These are phyloP conservation scores for Nannobrachium achirus DNA, from an alignment of 2,113 vertebrate species.

Conservation along the genomic window DNA sequence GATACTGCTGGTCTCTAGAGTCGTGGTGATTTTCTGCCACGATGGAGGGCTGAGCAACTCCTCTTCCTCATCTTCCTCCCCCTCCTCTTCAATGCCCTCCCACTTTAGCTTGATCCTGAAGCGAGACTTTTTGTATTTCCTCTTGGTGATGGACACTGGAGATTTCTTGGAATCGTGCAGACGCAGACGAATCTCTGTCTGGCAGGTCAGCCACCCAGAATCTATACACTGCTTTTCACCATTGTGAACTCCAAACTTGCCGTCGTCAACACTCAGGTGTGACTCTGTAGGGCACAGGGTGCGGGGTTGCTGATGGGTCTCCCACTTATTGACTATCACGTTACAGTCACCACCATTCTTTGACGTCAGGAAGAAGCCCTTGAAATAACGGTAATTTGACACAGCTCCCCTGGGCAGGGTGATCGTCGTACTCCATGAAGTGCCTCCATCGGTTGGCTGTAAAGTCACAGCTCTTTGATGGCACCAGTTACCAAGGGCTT, in stretches of 20 bases:
- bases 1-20: constrained; percentile 90
- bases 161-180: constrained; percentile 91
- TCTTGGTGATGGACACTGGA: constrained; percentile 95
- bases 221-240: constrained; percentile 88
- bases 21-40: constrained; percentile 87
- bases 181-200: constrained; percentile 95
- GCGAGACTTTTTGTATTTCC: constrained; percentile 95
- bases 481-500: constrained; percentile 89
- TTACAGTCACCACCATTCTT: constrained; percentile 93
- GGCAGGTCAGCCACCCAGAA: constrained; percentile 95
- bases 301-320: constrained; percentile 98
- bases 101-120: constrained; percentile 92
- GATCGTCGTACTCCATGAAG: constrained; percentile 82
- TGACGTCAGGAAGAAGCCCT: constrained; percentile 89
- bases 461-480: constrained; percentile 85
- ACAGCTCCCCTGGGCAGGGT: constrained; percentile 79
- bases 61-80: constrained; percentile 60
- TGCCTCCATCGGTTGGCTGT: constrained; percentile 68
- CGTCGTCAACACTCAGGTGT: constrained; percentile 83
- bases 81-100: constrained; percentile 91
- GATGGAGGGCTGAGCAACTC: constrained; percentile 69
- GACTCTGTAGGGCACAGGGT: constrained; percentile 93
- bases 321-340: constrained; percentile 99
- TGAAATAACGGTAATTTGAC: constrained; percentile 92
- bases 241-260: constrained; percentile 91